Conservation (phyloP, 2,113 vertebrate genomes). For the Castor canadensis region DNA sequence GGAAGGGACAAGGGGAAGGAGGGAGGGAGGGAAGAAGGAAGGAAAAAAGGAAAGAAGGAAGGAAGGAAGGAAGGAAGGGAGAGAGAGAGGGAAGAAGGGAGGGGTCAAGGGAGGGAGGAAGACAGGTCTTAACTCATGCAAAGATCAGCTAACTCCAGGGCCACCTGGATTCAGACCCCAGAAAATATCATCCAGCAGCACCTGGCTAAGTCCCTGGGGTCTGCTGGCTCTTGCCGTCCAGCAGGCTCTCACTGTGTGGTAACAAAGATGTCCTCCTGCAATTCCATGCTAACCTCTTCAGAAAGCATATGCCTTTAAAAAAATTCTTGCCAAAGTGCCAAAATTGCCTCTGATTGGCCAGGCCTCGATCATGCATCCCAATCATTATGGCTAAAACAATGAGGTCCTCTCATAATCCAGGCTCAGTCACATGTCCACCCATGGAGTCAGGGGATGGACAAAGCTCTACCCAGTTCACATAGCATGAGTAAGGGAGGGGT, state of each 20-base stretch:
- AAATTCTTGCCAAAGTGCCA: neutral
- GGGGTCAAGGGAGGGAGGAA: neutral
- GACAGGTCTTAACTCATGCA: neutral
- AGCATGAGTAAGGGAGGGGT: neutral
- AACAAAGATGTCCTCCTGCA: neutral
- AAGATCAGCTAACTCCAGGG: neutral
- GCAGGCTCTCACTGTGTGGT: too few species aligned
- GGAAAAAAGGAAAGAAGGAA: neutral
- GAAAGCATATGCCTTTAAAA: neutral
- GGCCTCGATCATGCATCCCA: neutral
- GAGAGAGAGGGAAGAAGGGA: neutral
- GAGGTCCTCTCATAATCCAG: neutral
- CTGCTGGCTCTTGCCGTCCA: neutral
- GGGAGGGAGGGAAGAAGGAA: too few species aligned
- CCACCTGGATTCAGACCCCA: neutral
- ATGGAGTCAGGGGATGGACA: neutral
- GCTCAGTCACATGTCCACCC: neutral
- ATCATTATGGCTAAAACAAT: neutral
- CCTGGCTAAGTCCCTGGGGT: neutral
- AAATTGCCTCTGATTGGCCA: neutral
- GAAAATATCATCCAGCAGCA: neutral
- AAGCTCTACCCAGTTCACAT: neutral
- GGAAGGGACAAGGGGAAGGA: neutral
- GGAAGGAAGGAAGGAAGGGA: neutral
- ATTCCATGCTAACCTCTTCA: neutral